Percentiles rank a stretch among this genome's conserved stretches.
These are phyloP conservation scores for Linnaemya tessellans DNA, from an alignment of 2,888 invertebrate genomes.

Conservation along the genomic window DNA sequence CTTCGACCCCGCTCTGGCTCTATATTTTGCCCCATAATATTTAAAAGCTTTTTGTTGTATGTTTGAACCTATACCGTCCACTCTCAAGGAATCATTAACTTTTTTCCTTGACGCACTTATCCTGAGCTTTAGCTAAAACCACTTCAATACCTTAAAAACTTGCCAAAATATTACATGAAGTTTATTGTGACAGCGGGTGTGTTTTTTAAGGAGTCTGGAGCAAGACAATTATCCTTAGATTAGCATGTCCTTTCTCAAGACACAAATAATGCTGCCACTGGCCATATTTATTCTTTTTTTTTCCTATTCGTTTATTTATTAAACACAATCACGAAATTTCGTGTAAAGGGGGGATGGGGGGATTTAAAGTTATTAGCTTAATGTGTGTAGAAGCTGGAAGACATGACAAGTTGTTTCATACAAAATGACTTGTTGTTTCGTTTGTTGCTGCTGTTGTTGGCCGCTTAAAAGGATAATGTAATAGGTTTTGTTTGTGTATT, in stretches of 20 bases:
- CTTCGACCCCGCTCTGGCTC: too few species aligned
- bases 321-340: background rate
- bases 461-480: constrained; percentile 28
- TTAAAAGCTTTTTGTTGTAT: background rate
- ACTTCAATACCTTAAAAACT: background rate
- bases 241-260: background rate
- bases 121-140: background rate
- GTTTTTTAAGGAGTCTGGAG: background rate
- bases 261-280: constrained; percentile 9
- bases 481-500: constrained; percentile 11
- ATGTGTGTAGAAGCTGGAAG: constrained; percentile 10
- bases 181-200: background rate
- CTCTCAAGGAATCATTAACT: background rate
- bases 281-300: background rate
- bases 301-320: background rate
- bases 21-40: background rate
- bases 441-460: constrained; percentile 11
- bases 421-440: constrained; percentile 18
- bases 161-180: background rate
- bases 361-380: constrained; percentile 19
- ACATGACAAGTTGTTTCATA: constrained; percentile 34
- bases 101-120: too few species aligned
- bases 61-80: background rate
- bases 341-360: constrained; percentile 1
- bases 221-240: background rate